Evolutionary conservation across 2,797 vertebrate species (phyloP).

Genomic region (Zalophus californianus): DNA sequence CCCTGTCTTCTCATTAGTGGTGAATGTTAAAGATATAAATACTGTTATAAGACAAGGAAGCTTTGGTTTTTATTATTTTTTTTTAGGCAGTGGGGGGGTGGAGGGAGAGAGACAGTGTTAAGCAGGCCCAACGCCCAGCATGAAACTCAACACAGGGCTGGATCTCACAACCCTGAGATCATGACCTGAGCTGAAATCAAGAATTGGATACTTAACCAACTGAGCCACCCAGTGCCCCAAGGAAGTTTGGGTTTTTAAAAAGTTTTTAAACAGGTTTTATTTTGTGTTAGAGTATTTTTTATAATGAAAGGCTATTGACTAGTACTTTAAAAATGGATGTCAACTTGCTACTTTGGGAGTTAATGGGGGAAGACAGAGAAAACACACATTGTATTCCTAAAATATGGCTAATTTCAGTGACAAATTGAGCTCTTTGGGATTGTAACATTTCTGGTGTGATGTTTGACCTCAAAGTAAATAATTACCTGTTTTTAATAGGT

Average conservation of each 20-base stretch:
- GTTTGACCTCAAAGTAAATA: constrained; percentile 31
- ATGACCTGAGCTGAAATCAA: too few species aligned
- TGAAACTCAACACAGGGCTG: neutral
- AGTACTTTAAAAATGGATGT: neutral
- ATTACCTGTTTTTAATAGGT: neutral
- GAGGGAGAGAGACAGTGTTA: too few species aligned
- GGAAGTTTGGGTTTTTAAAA: neutral
- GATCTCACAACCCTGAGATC: neutral
- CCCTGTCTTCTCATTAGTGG: neutral
- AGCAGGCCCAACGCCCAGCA: neutral
- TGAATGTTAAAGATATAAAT: neutral
- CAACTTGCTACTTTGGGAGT: constrained; percentile 1
- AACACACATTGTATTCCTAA: neutral
- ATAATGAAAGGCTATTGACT: neutral
- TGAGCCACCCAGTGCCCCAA: neutral
- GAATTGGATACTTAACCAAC: too few species aligned
- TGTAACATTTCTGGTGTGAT: neutral
- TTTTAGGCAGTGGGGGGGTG: neutral
- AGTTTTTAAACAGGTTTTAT: neutral
- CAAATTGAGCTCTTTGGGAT: neutral
- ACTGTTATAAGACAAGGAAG: neutral
- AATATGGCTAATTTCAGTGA: neutral
- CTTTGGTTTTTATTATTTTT: neutral
- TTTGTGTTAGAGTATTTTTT: constrained; percentile 6
- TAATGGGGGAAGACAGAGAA: neutral